Percentiles rank a stretch among this genome's conserved stretches.
phyloP scores from a whole-genome alignment of 2,888 invertebrate genomes.

The Lottia scabra region DNA sequence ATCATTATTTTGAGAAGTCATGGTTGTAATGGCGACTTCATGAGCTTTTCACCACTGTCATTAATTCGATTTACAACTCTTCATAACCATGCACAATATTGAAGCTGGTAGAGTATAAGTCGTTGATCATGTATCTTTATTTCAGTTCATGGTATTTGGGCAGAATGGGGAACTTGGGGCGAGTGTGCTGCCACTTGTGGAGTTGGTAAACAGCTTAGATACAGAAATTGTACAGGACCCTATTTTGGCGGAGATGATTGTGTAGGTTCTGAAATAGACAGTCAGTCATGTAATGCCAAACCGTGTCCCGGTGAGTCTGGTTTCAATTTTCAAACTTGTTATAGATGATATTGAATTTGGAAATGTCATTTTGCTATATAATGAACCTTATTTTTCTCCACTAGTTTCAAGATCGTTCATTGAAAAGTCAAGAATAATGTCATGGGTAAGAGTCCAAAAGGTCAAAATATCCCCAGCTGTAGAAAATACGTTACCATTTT shows the following conservation, averaged over 20 bases:
- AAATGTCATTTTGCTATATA: neutral
- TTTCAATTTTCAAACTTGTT: neutral
- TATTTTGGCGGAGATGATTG: conserved; percentile 49
- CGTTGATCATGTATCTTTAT: neutral
- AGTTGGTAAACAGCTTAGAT: conserved; percentile 39
- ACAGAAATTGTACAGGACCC: conserved; percentile 46
- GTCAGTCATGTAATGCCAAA: conserved; percentile 41
- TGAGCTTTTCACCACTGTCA: too few species aligned
- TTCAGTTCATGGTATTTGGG: conserved; percentile 57
- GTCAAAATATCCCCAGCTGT: too few species aligned
- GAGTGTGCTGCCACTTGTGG: conserved; percentile 52
- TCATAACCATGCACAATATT: neutral
- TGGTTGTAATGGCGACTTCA: too few species aligned
- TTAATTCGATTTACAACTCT: too few species aligned
- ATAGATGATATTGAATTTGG: neutral
- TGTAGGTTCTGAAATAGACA: conserved; percentile 32
- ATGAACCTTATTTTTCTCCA: too few species aligned
- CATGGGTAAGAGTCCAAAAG: too few species aligned
- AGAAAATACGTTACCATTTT: too few species aligned
- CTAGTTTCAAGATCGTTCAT: too few species aligned
- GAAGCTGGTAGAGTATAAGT: too few species aligned
- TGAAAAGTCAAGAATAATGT: too few species aligned
- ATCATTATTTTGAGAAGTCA: too few species aligned
- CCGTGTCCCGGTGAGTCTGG: conserved; percentile 46
- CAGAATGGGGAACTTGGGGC: conserved; percentile 49